Evolutionary conservation across 2,113 vertebrate species (phyloP).

Genomic region (Peromyscus leucopus): DNA sequence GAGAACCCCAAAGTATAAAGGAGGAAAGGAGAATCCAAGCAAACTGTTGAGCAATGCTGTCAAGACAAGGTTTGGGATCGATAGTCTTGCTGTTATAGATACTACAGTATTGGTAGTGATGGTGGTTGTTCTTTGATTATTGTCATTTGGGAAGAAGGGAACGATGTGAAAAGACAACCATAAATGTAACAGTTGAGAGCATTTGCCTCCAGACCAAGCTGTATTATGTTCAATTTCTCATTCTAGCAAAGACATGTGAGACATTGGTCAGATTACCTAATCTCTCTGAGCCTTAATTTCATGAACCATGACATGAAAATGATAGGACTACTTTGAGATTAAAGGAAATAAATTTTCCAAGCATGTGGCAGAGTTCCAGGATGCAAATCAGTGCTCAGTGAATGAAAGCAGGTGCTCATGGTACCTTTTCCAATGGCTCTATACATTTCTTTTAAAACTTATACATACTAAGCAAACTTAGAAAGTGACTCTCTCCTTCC

Average conservation of each 20-base stretch:
- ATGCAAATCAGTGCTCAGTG: neutral
- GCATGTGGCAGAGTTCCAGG: neutral
- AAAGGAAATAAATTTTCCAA: neutral
- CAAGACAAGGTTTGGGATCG: neutral
- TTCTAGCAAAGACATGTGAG: neutral
- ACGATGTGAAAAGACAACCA: no score
- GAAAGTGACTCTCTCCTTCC: neutral
- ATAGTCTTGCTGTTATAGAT: neutral
- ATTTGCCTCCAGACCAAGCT: neutral
- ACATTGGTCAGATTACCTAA: neutral
- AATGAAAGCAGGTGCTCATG: neutral
- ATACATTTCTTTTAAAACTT: neutral
- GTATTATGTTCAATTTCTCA: neutral
- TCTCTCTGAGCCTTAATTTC: slow-evolving; percentile 30
- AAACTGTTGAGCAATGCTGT: neutral
- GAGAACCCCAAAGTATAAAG: neutral
- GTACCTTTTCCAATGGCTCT: neutral
- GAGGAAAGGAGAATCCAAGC: neutral
- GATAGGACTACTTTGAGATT: slow-evolving; percentile 33
- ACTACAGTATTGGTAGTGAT: rapidly evolving
- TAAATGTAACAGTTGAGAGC: neutral
- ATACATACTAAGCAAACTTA: neutral
- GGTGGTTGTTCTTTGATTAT: neutral
- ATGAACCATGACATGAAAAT: slow-evolving; percentile 44
- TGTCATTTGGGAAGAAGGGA: rapidly evolving